phyloP scores from a whole-genome alignment of 1,140 invertebrate genomes.

The Palaemon carinicauda region DNA sequence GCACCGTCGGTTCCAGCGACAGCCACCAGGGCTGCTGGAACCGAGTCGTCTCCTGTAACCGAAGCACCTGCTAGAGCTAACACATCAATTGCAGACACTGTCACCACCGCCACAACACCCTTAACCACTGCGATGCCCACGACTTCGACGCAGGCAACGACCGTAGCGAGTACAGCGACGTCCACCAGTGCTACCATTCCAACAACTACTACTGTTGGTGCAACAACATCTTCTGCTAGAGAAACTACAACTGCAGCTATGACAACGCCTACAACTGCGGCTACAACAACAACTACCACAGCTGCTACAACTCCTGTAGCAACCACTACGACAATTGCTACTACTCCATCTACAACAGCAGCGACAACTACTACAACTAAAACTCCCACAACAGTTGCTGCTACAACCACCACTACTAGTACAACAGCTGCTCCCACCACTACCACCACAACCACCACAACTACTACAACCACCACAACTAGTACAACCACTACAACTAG shows the following conservation, averaged over 20 bases:
- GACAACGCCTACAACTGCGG: background rate
- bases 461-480: slow-evolving; percentile 41
- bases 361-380: background rate
- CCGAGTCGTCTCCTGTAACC: background rate
- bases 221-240: slow-evolving; percentile 23
- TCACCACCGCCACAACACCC: background rate
- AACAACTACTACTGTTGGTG: background rate
- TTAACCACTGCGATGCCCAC: background rate
- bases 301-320: background rate
- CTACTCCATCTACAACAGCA: background rate
- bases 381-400: background rate
- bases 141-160: slow-evolving; percentile 44
- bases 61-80: background rate
- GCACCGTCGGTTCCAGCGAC: background rate
- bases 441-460: background rate
- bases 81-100: background rate
- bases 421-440: background rate
- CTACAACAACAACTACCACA: background rate
- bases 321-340: background rate
- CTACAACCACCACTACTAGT: background rate
- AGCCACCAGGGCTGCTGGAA: background rate
- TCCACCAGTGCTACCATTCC: background rate
- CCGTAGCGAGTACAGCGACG: slow-evolving; percentile 30
- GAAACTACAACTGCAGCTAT: slow-evolving; percentile 37
- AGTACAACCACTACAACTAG: slow-evolving; percentile 25